These are phyloP conservation scores for Otolemur crassicaudatus DNA, from an alignment of 2,797 vertebrate species.

Conservation along the genomic window DNA sequence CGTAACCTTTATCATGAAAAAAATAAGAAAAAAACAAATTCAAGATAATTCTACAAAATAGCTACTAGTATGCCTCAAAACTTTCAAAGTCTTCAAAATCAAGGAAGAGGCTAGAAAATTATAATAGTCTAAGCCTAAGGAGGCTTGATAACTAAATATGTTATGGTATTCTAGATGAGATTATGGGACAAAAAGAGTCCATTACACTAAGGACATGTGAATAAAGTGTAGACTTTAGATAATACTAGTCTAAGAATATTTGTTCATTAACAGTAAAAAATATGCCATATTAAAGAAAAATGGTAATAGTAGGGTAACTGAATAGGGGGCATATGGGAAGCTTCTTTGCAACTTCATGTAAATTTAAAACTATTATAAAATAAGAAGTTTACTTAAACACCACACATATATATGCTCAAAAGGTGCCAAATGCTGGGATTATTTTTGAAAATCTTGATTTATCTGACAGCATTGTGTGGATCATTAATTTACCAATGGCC, in stretches of 20 bases:
- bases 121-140: neutral
- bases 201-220: neutral
- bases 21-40: neutral
- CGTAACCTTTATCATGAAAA: neutral
- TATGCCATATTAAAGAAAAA: neutral
- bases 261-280: neutral
- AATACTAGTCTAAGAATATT: neutral
- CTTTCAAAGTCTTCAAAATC: neutral
- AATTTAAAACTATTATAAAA: neutral
- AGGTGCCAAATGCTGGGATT: neutral
- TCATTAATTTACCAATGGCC: neutral
- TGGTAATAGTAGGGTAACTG: neutral
- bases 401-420: neutral
- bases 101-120: neutral
- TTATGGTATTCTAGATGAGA: neutral
- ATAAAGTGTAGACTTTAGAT: neutral
- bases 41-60: neutral
- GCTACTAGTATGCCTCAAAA: neutral
- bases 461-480: neutral
- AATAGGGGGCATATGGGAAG: neutral
- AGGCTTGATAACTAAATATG: neutral
- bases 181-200: neutral
- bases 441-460: neutral
- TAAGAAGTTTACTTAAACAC: neutral
- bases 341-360: neutral